phyloP scores from a whole-genome alignment of 2,113 vertebrate genomes.

The Heterotis niloticus region DNA sequence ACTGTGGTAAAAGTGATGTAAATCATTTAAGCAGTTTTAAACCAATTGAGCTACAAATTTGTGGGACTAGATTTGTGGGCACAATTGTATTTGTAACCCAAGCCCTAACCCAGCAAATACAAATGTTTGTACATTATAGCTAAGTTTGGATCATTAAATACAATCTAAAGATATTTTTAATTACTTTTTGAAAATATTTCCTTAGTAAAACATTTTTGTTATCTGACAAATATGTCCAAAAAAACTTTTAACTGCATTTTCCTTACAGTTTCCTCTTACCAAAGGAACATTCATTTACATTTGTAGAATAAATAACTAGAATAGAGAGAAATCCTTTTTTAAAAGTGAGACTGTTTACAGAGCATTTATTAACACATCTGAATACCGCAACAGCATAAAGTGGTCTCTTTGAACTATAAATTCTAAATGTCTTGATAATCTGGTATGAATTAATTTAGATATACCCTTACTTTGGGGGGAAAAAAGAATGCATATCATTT shows the following conservation, averaged over 20 bases:
- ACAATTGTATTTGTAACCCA: too few relatives aligned
- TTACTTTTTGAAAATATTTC: not conserved
- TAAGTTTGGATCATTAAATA: constrained; percentile 10
- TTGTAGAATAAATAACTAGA: not conserved
- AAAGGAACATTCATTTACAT: not conserved
- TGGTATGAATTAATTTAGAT: not conserved
- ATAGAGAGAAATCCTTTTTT: not conserved
- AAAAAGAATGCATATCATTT: not conserved
- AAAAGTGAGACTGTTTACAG: not conserved
- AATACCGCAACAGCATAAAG: not conserved
- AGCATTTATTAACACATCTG: not conserved
- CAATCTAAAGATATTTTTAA: not conserved
- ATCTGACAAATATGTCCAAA: not conserved
- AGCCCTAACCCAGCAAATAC: not conserved
- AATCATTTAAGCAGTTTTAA: too few relatives aligned
- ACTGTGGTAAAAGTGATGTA: too few relatives aligned
- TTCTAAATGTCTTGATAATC: not conserved
- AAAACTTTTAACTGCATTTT: not conserved
- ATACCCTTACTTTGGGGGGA: not conserved
- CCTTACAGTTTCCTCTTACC: not conserved
- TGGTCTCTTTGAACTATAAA: not conserved
- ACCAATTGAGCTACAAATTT: too few relatives aligned
- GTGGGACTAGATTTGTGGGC: too few relatives aligned
- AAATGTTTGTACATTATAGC: too few relatives aligned
- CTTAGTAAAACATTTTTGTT: not conserved